phyloP scores from a whole-genome alignment of 2,888 invertebrate genomes.

The Toxonevra muliebris region DNA sequence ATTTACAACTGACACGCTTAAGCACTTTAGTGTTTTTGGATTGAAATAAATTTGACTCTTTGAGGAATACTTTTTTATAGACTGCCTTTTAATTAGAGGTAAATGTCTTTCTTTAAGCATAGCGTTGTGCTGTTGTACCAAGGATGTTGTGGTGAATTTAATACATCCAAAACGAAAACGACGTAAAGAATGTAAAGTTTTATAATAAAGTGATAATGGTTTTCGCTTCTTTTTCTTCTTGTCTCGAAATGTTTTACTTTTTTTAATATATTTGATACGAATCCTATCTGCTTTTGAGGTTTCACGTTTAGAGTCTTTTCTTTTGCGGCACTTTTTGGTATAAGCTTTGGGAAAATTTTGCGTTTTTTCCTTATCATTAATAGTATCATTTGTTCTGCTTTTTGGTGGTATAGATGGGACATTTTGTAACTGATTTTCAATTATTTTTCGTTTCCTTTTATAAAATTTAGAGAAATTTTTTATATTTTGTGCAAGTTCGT shows the following conservation, averaged over 20 bases:
- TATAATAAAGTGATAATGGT: conserved; percentile 44
- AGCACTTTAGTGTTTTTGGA: conserved; percentile 49
- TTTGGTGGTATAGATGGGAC: not conserved
- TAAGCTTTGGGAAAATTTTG: conserved; percentile 40
- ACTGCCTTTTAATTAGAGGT: conserved; percentile 52
- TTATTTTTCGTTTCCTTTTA: conserved; percentile 52
- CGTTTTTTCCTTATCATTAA: conserved; percentile 7
- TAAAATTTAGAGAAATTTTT: conserved; percentile 54
- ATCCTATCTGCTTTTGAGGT: not conserved
- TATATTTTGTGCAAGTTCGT: conserved; percentile 44
- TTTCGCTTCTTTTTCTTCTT: conserved; percentile 24
- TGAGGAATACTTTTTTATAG: conserved; percentile 42
- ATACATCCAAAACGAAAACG: conserved; percentile 27
- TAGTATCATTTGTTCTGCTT: conserved; percentile 26
- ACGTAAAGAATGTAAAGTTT: conserved; percentile 40
- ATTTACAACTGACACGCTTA: conserved; percentile 48
- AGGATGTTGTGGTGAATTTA: conserved; percentile 18
- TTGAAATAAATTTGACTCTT: conserved; percentile 27
- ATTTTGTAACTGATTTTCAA: conserved; percentile 34
- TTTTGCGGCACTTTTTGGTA: conserved; percentile 39
- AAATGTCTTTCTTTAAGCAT: conserved; percentile 46
- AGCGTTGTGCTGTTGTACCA: conserved; percentile 43
- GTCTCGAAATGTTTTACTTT: not conserved
- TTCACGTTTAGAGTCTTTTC: conserved; percentile 14
- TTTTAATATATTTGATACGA: not conserved